Conservation (phyloP, 2,888 invertebrate genomes). For the Lissonota sp. region DNA sequence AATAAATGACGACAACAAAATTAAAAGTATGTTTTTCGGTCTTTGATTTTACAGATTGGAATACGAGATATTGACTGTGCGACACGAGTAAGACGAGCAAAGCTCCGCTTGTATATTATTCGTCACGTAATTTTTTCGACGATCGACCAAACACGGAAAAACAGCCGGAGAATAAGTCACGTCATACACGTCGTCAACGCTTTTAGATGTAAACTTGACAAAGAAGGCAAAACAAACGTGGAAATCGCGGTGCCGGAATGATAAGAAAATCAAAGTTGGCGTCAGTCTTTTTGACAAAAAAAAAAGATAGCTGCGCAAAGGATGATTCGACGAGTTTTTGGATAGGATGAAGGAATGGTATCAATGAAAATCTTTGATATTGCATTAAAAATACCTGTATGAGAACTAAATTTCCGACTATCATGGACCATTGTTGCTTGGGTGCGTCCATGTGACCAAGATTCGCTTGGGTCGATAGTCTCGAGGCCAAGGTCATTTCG, state of each 20-base stretch:
- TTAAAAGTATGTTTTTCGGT: no score
- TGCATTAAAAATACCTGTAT: slow-evolving; percentile 86
- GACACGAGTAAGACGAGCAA: background rate
- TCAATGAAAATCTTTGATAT: background rate
- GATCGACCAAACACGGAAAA: slow-evolving; percentile 58
- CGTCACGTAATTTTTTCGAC: slow-evolving; percentile 55
- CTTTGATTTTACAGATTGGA: no score
- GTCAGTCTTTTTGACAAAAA: slow-evolving; percentile 22
- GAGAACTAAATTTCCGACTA: slow-evolving; percentile 90
- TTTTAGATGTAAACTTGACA: slow-evolving; percentile 34
- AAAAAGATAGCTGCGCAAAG: slow-evolving; percentile 14
- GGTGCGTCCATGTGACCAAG: slow-evolving; percentile 90
- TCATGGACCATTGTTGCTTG: slow-evolving; percentile 88
- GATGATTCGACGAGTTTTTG: slow-evolving; percentile 12
- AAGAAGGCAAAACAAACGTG: slow-evolving; percentile 10
- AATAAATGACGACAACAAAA: no score
- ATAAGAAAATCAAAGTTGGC: slow-evolving; percentile 58
- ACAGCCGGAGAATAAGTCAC: slow-evolving; percentile 42
- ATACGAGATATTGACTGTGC: background rate
- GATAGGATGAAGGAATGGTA: background rate
- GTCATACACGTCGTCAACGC: slow-evolving; percentile 57
- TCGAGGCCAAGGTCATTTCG: slow-evolving; percentile 98
- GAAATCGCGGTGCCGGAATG: slow-evolving; percentile 60
- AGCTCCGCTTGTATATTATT: slow-evolving; percentile 9
- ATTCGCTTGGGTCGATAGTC: slow-evolving; percentile 96